These are phyloP conservation scores for Vireo altiloquus DNA, from an alignment of 2,113 vertebrate genomes.

Conservation along the genomic window DNA sequence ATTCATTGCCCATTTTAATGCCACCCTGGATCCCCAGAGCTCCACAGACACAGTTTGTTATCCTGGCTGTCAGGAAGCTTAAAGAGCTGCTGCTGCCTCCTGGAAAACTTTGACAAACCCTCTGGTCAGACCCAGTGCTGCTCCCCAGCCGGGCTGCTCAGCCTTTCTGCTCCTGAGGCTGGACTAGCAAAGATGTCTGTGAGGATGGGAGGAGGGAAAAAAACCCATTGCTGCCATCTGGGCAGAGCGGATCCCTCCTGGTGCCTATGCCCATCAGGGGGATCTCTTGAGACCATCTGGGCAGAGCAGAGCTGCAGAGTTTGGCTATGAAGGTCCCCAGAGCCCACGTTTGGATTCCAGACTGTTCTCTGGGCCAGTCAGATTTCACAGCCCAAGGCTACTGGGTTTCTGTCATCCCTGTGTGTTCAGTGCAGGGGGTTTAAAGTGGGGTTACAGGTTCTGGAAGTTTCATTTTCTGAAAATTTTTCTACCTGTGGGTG, in stretches of 20 bases:
- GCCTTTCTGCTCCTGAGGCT: neutral
- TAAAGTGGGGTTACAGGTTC: neutral
- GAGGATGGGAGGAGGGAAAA: neutral
- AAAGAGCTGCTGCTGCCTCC: constrained; percentile 27
- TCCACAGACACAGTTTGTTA: constrained; percentile 37
- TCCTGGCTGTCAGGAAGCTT: constrained; percentile 32
- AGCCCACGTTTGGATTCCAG: neutral
- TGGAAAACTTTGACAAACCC: constrained; percentile 39
- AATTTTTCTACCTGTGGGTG: neutral
- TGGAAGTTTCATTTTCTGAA: neutral
- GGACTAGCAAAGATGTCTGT: neutral
- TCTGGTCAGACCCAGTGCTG: neutral
- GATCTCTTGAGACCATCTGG: neutral
- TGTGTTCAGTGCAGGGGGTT: fast-evolving
- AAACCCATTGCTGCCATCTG: neutral
- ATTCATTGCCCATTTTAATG: constrained; percentile 27
- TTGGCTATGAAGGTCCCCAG: neutral
- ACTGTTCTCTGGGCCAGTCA: neutral
- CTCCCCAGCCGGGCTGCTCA: neutral
- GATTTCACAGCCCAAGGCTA: neutral
- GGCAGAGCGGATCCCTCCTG: neutral
- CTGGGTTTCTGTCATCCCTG: neutral
- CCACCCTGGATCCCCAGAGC: constrained; percentile 12
- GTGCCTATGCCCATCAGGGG: neutral
- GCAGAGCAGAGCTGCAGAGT: neutral